These are phyloP conservation scores for Pristionchus exspectatus DNA, from an alignment of 2,888 invertebrate genomes.

Conservation along the genomic window DNA sequence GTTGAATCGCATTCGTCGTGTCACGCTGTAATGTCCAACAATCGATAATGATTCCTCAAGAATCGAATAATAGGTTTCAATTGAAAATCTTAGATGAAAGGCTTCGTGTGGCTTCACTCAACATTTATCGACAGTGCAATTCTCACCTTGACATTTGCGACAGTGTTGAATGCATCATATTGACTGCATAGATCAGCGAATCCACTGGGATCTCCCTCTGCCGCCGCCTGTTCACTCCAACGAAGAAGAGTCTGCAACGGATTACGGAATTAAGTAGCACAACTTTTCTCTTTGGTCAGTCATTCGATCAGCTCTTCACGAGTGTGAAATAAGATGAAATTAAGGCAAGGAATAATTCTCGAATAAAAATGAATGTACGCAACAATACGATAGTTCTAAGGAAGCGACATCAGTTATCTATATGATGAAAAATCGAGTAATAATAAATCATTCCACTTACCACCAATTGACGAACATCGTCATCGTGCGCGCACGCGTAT, in stretches of 20 bases:
- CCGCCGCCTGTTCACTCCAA: constrained; percentile 50
- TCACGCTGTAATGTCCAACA: not conserved
- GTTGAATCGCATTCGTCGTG: constrained; percentile 7
- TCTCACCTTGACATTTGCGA: constrained; percentile 49
- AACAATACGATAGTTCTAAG: too few species aligned
- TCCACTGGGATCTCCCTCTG: not conserved
- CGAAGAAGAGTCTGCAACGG: constrained; percentile 24
- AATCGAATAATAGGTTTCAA: not conserved
- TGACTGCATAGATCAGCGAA: constrained; percentile 52
- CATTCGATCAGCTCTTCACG: too few species aligned
- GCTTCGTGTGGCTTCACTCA: too few species aligned
- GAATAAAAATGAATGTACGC: too few species aligned
- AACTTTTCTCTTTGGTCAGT: not conserved
- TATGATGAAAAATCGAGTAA: not conserved
- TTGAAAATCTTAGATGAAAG: too few species aligned
- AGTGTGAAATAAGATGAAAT: too few species aligned
- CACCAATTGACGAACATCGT: constrained; percentile 47
- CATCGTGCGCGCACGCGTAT: constrained; percentile 39
- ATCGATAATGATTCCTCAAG: not conserved
- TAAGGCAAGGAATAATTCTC: too few species aligned
- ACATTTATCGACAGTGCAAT: too few species aligned
- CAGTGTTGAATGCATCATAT: not conserved
- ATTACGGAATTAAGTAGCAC: too few species aligned
- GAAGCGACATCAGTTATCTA: too few species aligned
- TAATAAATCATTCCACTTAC: not conserved